Evolutionary conservation across 2,113 vertebrate species (phyloP).

Genomic region (Setophaga petechia): DNA sequence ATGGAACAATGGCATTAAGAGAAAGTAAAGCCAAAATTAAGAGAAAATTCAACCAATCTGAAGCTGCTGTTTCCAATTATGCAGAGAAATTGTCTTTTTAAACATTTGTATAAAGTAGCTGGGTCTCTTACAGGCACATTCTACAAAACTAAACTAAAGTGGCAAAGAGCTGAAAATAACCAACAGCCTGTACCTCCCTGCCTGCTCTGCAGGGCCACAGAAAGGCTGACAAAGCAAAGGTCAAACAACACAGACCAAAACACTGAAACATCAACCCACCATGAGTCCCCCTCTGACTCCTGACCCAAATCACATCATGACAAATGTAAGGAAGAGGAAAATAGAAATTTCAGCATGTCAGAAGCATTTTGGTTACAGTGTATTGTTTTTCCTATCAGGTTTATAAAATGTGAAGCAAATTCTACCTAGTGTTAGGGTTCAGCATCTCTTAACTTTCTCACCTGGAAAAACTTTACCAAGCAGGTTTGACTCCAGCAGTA

Average conservation of each 20-base stretch:
- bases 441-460: not conserved
- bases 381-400: not conserved
- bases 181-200: not conserved
- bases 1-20: not conserved
- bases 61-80: not conserved
- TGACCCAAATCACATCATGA: not conserved
- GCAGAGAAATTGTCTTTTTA: not conserved
- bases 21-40: not conserved
- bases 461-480: not conserved
- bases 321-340: not conserved
- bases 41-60: not conserved
- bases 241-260: not conserved
- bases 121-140: not conserved
- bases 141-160: not conserved
- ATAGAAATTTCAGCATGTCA: not conserved
- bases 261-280: not conserved
- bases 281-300: not conserved
- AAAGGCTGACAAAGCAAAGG: constrained; percentile 36
- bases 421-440: not conserved
- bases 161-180: not conserved
- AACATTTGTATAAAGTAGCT: not conserved
- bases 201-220: constrained; percentile 51
- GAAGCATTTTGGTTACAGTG: not conserved
- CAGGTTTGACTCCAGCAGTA: not conserved
- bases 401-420: not conserved